These are phyloP conservation scores for Amphimallon solstitiale DNA, from an alignment of 2,888 invertebrate species.

Conservation along the genomic window DNA sequence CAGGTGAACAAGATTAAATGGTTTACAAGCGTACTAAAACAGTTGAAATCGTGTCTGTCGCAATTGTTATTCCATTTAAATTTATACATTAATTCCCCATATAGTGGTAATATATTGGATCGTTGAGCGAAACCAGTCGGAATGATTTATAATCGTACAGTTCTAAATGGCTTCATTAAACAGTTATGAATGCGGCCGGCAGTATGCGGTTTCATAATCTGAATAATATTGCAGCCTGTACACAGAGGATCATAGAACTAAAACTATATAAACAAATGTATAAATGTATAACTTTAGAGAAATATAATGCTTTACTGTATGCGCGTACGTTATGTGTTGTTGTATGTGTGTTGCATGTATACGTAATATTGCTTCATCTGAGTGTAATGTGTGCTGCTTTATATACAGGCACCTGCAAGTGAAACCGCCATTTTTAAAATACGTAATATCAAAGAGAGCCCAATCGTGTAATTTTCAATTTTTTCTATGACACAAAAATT, in stretches of 20 bases:
- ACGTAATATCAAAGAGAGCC: too few species aligned
- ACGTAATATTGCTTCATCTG: background rate
- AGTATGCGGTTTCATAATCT: conserved; percentile 41
- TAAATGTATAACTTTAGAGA: conserved; percentile 34
- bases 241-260: conserved; percentile 30
- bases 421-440: too few species aligned
- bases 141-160: conserved; percentile 26
- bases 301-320: background rate
- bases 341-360: background rate
- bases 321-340: conserved; percentile 6
- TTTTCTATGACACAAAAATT: too few species aligned
- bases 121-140: conserved; percentile 30
- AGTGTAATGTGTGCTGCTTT: too few species aligned
- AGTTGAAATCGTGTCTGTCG: conserved; percentile 28
- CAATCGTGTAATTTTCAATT: too few species aligned
- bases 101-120: conserved; percentile 29
- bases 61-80: conserved; percentile 34
- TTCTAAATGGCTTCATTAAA: conserved; percentile 39
- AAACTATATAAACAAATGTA: conserved; percentile 35
- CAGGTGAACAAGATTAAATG: conserved; percentile 33
- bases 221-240: conserved; percentile 34
- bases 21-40: conserved; percentile 15
- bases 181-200: conserved; percentile 37
- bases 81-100: conserved; percentile 27
- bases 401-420: too few species aligned